These are phyloP conservation scores for Holocentrus rufus DNA, from an alignment of 2,797 vertebrate genomes.

Conservation along the genomic window DNA sequence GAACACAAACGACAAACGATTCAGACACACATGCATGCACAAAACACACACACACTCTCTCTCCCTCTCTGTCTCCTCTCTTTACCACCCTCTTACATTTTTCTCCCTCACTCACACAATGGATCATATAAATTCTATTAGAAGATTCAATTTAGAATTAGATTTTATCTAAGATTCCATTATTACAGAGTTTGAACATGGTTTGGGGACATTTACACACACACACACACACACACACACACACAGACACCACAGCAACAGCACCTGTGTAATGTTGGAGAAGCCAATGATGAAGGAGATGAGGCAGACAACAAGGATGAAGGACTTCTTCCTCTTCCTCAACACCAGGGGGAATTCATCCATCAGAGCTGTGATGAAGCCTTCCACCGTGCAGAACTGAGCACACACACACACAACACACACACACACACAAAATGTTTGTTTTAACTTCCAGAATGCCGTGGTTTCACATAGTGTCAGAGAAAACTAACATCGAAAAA, in stretches of 20 bases:
- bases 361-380: constrained; percentile 91
- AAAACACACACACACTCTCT: neutral
- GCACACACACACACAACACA: constrained; percentile 14
- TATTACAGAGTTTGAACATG: constrained; percentile 40
- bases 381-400: constrained; percentile 94
- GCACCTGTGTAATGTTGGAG: constrained; percentile 94
- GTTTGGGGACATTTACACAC: constrained; percentile 7
- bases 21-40: constrained; percentile 14
- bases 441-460: too few relatives aligned
- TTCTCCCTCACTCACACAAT: too few relatives aligned
- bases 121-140: neutral
- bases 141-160: too few relatives aligned
- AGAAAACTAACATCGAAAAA: too few relatives aligned
- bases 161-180: neutral
- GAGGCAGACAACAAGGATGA: constrained; percentile 89
- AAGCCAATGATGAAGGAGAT: constrained; percentile 91
- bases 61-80: too few relatives aligned
- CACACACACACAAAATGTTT: neutral
- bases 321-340: constrained; percentile 89
- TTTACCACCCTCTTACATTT: too few relatives aligned
- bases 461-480: too few relatives aligned
- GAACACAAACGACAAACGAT: neutral
- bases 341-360: constrained; percentile 89
- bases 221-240: constrained; percentile 8
- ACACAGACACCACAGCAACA: neutral